Evolutionary conservation across 1,140 invertebrate genomes (phyloP).

Genomic region (Drosophila mauritiana): DNA sequence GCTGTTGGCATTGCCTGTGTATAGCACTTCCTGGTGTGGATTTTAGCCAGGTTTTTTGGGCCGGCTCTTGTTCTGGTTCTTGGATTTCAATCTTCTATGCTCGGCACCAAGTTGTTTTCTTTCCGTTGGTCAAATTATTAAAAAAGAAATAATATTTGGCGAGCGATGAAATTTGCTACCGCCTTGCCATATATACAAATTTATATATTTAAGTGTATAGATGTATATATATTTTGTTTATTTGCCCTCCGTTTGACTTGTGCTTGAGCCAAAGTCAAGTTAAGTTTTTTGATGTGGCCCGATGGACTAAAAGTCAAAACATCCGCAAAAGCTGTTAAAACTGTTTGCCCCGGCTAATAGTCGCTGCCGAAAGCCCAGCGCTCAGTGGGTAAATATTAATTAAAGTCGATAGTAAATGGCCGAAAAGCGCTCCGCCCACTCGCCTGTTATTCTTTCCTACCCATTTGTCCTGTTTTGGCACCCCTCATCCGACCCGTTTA

Average conservation of each 20-base stretch:
- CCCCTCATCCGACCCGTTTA: slow-evolving; percentile 44
- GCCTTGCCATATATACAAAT: slow-evolving; percentile 40
- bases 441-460: slow-evolving; percentile 43
- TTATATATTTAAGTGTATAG: too few relatives aligned
- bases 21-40: slow-evolving; percentile 76
- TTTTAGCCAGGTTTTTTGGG: slow-evolving; percentile 58
- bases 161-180: slow-evolving; percentile 52
- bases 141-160: slow-evolving; percentile 59
- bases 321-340: slow-evolving; percentile 74
- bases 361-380: slow-evolving; percentile 50
- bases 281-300: slow-evolving; percentile 40
- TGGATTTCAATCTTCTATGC: slow-evolving; percentile 40
- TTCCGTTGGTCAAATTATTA: slow-evolving; percentile 62
- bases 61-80: slow-evolving; percentile 59
- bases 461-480: slow-evolving; percentile 23
- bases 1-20: slow-evolving; percentile 75
- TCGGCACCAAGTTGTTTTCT: slow-evolving; percentile 32
- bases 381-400: slow-evolving; percentile 70
- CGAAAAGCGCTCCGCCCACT: slow-evolving; percentile 58
- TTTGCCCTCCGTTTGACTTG: slow-evolving; percentile 71
- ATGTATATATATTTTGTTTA: slow-evolving; percentile 59
- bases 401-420: slow-evolving; percentile 81
- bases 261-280: slow-evolving; percentile 52
- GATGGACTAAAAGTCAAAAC: slow-evolving; percentile 63
- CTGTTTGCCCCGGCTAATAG: slow-evolving; percentile 78